Evolutionary conservation across 2,797 vertebrate species (phyloP), one percentile per base, ranked within the genome.

Genomic region (Takifugu rubripes): DNA sequence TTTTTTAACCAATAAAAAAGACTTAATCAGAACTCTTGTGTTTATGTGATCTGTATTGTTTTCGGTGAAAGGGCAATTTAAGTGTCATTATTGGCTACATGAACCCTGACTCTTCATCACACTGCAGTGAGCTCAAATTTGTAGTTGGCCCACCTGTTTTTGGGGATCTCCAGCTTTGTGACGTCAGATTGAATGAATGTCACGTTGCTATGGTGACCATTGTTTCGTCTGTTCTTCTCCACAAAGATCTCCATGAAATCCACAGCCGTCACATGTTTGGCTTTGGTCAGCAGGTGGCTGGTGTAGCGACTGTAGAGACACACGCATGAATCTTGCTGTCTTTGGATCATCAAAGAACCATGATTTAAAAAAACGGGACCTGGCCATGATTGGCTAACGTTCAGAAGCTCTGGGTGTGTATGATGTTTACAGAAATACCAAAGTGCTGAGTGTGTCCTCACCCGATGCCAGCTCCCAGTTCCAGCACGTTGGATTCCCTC

Each of bases 171-270:
- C 71, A 94, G 72, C 61, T 84, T 88, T 45, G 92, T 93, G 71
- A 93, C 88, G 6, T 94, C 93, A 7, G 91, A 91, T 68, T 93
- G 93, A 43, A 93, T 60, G 68, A 94, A 92, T 3, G 75, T 66
- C 8, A 66, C 81, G 1, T 93, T 94, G 31, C 79, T 77, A 42
- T 88, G 87, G 74, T 92, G 86, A 71, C 91, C 78, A 43, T 94
- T 94, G 6, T 79, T 55, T 62, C 86, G 52, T 45, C 72, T 85
- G 86, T 94, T 94, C 71, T 73, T 92, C 70, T 86, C 81, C 54
- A 94, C 72, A 72, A 94, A 93, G 33, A 79, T 93, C 60, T 91
- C 81, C 92, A 94, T 94, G 82, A 94, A 94, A 82, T 94, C 93
- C 72, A 94, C 93, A 0, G 93, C 92, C 0, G 88, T 93, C 76